Evolutionary conservation across 2,797 vertebrate genomes (phyloP), one percentile per base, ranked within the genome.

Genomic region (Vultur gryphus): DNA sequence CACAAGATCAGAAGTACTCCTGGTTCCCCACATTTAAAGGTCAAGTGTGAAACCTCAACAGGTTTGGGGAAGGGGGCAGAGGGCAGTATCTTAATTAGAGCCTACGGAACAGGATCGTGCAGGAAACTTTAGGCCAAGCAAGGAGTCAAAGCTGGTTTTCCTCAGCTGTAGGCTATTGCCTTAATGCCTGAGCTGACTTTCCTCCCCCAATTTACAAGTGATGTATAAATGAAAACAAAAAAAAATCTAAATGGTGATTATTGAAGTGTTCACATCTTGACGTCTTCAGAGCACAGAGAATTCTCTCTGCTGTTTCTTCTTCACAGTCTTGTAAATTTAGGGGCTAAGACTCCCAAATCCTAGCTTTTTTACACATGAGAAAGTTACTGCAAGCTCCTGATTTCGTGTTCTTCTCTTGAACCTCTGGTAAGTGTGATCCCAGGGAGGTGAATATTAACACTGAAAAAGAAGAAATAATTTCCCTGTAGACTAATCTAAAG

Each of bases 291-390:
- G 5, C 12, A 78, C 7, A 58, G 28, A 33, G 7, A 79, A 48
- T 59, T 67, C 7, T 52, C 16, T 70, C 21, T 54, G 24, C 4
- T 85, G 24, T 66, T 77, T 87, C 28, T 14, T 58, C 8, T 65
- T 75, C 43, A 48, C 5, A 5, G 8, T n/a, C 43, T 71, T 41
- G 6, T 51, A 55, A 80, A 44, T 76, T 77, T 43, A 77, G 25
- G 2, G 9, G 6, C 4, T 57, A 37, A 59, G 64, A 29, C 31
- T 64, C 61, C 44, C 31, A 62, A 58, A 69, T 69, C 7, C 11
- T 71, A 33, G 4, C 1, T 46, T 72, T 66, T 62, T 73, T 31
- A 25, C 0, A 0, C 2, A 16, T 0, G 1, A 70, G 25, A 69
- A 76, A 39, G 25, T 52, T 72, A 39, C 21, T 57, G 10, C 3